Base-by-base conservation (phyloP, 2,797 vertebrate species). In the Chaenodraco wilsoni region DNA sequence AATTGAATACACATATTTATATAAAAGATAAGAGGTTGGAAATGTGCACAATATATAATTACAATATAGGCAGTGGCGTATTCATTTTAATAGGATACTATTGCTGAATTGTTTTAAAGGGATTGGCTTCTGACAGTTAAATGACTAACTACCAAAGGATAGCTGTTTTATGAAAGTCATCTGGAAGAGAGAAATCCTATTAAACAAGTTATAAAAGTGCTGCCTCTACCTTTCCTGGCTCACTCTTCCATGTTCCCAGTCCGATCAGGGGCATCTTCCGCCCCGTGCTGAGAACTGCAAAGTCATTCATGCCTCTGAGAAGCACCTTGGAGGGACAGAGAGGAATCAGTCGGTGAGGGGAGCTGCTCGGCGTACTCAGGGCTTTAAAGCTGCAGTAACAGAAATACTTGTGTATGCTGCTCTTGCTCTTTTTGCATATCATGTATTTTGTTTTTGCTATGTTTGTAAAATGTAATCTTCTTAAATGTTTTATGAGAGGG, bases 191-290 rank as follows among this genome's bases (percentile, higher is more conserved):
- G 11, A 23, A 46, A 57, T 62, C 11, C 17, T 17, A 16, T n/a
- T 27, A 31, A 64, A 1, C 12, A 43, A 23, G 12, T 9, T 2
- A 31, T 9, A n/a, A 7, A 13, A 43, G 40, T 48, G 58, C 31
- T 44, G 74, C 56, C 11, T 91, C 89, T 89, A 99, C 98, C 94
- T 98, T 94, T 72, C 97, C 97, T 72, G 94, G 90, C 13, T 97
- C 95, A 86, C 97, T 99, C 83, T 98, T 98, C 98, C 98, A 99
- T 1, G 98, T 99, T 61, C 97, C 97, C 78, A 99, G 91, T 69
- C 98, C 97, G 59, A 99, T 76, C 0, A 98, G 93, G 58, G 98
- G 98, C 94, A 99, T 97, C 93, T 98, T 98, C 85, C 96, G 94
- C 73, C 97, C 97, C 23, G 95, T 98, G 89, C 94, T 92, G 75